A percentile compares a stretch with the other conserved stretches of the same genome.
phyloP scores from a whole-genome alignment of 2,113 vertebrate genomes.

The Myiozetetes cayanensis region DNA sequence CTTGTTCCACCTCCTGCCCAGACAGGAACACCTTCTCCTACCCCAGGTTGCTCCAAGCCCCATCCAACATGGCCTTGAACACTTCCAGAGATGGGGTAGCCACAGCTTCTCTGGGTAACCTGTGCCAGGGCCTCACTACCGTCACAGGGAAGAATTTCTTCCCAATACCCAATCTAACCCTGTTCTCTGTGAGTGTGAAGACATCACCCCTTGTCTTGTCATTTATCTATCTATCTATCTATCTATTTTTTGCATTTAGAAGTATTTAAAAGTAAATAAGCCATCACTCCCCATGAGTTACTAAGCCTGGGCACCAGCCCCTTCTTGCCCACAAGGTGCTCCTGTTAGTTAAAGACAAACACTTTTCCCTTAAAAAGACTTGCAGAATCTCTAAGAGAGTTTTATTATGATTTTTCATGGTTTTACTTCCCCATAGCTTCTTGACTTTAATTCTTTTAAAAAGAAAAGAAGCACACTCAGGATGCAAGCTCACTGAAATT shows the following conservation, averaged over 20 bases:
- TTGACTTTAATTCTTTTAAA: neutral
- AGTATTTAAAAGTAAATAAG: neutral
- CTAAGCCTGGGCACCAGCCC: neutral
- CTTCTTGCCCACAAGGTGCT: rapidly evolving
- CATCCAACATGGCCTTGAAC: neutral
- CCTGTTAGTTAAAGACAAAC: neutral
- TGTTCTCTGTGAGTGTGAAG: neutral
- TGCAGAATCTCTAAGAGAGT: neutral
- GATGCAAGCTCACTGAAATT: rapidly evolving
- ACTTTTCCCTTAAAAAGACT: neutral
- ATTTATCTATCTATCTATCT: too few species aligned
- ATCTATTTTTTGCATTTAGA: neutral
- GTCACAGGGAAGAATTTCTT: neutral
- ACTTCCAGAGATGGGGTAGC: neutral
- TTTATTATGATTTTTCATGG: rapidly evolving
- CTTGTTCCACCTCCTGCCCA: neutral
- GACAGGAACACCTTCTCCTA: neutral
- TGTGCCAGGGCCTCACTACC: neutral
- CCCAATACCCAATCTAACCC: too few species aligned
- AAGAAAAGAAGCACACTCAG: neutral
- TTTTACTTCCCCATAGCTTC: neutral
- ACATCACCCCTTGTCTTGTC: neutral
- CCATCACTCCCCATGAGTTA: neutral
- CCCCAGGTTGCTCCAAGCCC: rapidly evolving
- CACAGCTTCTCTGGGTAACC: neutral